phyloP scores from a whole-genome alignment of 2,113 vertebrate species.

The Piliocolobus tephrosceles region DNA sequence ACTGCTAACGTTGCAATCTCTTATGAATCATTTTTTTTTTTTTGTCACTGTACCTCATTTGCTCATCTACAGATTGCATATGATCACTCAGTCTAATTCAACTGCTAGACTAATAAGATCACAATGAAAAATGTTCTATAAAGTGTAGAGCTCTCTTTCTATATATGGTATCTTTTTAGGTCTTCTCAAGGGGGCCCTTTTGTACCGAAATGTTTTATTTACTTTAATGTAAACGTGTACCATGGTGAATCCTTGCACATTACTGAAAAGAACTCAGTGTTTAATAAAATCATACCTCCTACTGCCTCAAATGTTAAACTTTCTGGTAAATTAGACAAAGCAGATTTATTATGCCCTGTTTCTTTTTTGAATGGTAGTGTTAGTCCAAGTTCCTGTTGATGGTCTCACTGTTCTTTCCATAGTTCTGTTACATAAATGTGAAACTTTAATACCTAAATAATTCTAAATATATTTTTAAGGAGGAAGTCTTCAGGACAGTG shows the following conservation, averaged over 20 bases:
- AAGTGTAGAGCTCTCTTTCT: not conserved
- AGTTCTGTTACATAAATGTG: not conserved
- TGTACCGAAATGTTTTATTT: slow-evolving; percentile 7
- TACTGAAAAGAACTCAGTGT: not conserved
- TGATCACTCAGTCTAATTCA: not conserved
- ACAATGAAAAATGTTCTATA: not conserved
- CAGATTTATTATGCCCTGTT: not conserved
- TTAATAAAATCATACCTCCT: not conserved
- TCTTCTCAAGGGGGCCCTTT: not conserved
- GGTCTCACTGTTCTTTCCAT: not conserved
- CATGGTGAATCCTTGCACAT: not conserved
- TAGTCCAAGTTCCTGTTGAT: not conserved
- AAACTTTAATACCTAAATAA: not conserved
- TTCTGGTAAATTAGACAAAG: not conserved
- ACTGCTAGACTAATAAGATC: not conserved
- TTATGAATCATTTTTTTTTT: not conserved
- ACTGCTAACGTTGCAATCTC: not conserved
- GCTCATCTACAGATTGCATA: not conserved
- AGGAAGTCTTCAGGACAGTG: not conserved
- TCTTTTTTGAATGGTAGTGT: not conserved
- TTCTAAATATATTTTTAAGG: not conserved
- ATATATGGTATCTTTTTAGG: not conserved
- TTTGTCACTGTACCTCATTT: not conserved
- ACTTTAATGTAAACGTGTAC: not conserved
- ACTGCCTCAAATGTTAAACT: not conserved